phyloP scores from a whole-genome alignment of 1,140 invertebrate species.

The Cryptotermes secundus region DNA sequence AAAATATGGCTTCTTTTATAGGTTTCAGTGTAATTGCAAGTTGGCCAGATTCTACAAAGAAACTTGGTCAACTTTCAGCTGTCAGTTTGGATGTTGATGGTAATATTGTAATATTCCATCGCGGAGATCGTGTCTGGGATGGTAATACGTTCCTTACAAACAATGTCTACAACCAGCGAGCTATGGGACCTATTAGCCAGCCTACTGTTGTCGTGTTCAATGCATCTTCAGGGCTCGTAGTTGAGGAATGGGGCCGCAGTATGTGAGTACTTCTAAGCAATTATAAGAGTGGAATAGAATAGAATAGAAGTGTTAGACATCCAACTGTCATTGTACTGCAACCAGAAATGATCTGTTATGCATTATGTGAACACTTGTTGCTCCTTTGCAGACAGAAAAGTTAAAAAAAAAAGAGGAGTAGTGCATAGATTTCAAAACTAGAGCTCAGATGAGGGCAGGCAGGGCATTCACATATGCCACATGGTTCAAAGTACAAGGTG shows the following conservation, averaged over 20 bases:
- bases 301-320: too few species aligned
- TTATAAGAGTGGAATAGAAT: too few species aligned
- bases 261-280: slow-evolving; percentile 58
- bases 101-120: slow-evolving; percentile 81
- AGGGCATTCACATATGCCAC: too few species aligned
- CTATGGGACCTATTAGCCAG: slow-evolving; percentile 66
- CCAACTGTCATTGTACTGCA: too few species aligned
- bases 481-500: too few species aligned
- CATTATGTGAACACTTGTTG: too few species aligned
- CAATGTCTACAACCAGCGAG: slow-evolving; percentile 60
- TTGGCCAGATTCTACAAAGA: slow-evolving; percentile 25
- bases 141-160: slow-evolving; percentile 60
- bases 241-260: slow-evolving; percentile 77
- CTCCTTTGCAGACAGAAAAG: too few species aligned
- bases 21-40: slow-evolving; percentile 21
- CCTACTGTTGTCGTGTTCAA: slow-evolving; percentile 75
- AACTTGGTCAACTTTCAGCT: slow-evolving; percentile 75
- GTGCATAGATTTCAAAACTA: too few species aligned
- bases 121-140: slow-evolving; percentile 73
- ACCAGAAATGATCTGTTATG: slow-evolving; percentile 20
- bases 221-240: slow-evolving; percentile 63
- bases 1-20: not conserved
- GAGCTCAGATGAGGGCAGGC: too few species aligned
- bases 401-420: too few species aligned
- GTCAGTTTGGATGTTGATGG: slow-evolving; percentile 72